Base-by-base conservation (phyloP, 2,113 vertebrate genomes). In the Coptodon bakossiorum region DNA sequence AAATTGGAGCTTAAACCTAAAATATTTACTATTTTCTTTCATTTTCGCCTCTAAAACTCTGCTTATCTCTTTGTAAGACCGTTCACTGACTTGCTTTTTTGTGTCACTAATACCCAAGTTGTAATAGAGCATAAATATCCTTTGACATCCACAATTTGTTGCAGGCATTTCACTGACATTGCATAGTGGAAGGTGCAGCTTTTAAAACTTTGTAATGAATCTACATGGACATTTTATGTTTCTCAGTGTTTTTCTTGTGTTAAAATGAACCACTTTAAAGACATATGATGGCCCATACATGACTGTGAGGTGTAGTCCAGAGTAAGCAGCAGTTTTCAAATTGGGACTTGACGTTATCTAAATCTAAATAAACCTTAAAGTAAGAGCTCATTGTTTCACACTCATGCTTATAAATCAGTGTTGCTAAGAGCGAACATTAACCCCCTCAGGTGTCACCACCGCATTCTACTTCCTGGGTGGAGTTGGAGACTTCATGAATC, bases 391-490 rank as follows among this genome's bases (percentile, higher is more conserved):
- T 50, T 71, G 83, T 94, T 90, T 92, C 85, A 94, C 85, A 82
- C 92, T 87, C 91, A 93, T 90, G 92, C 90, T 93, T 93, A 90
- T 29, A 54, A 38, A 61, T 78, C 63, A 68, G 68, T 68, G 56
- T 22, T 22, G 52, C 89, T 73, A 31, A 43, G 36, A 24, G 83
- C 31, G 8, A 84, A 29, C 48, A 17, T 22, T 50, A 29, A 45
- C 24, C 81, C 40, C 73, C 82, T 43, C 43, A 19, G 31, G n/a
- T 54, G 27, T 56, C 85, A 4, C 50, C 83, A 2, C 86, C 82
- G 6, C 53, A 29, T 13, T 90, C 89, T 95, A 96, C 91, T 96
- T 96, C 53, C 91, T 94, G 34, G 95, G 95, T 17, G 92, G 92
- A 54, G 92, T 93, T 2, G 95, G 95, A 29, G 95, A 95, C 87